A percentile compares a stretch with the other conserved stretches of the same genome.
Conservation (phyloP, 1,140 invertebrate species). For the Bombus superbus region DNA sequence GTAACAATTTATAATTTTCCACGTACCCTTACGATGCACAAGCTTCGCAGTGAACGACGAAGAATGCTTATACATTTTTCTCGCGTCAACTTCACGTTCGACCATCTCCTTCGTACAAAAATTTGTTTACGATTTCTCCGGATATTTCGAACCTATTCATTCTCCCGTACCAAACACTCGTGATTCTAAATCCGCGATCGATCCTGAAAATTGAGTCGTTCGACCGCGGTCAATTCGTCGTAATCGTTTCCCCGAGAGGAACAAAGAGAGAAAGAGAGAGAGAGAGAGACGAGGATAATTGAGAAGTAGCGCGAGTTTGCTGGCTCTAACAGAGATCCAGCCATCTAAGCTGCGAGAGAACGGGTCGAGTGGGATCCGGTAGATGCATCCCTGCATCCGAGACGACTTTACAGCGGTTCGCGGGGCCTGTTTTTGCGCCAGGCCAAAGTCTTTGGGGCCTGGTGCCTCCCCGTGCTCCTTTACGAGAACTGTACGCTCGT, state of each 20-base stretch:
- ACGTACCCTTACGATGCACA: too few relatives aligned
- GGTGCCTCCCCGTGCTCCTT: constrained; percentile 50
- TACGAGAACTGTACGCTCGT: constrained; percentile 57
- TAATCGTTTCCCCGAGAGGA: neutral
- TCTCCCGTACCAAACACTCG: neutral
- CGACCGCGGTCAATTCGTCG: neutral
- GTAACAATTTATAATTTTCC: too few relatives aligned
- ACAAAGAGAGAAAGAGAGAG: neutral
- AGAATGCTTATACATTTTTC: too few relatives aligned
- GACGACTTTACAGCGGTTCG: constrained; percentile 72
- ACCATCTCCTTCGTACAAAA: too few relatives aligned
- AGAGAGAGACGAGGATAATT: constrained; percentile 24
- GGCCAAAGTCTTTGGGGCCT: constrained; percentile 46
- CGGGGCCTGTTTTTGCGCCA: constrained; percentile 69
- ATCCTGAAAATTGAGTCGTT: constrained; percentile 19
- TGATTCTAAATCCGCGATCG: neutral
- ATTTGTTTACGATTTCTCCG: too few relatives aligned
- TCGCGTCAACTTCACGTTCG: too few relatives aligned
- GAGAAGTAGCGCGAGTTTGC: constrained; percentile 10
- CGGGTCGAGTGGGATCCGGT: constrained; percentile 27
- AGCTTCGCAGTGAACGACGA: too few relatives aligned
- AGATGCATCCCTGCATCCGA: constrained; percentile 69
- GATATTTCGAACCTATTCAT: neutral
- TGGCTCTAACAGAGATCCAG: neutral
- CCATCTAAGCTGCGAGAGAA: neutral